Base-by-base conservation (phyloP, 2,888 invertebrate genomes). In the Corbicula japonica region DNA sequence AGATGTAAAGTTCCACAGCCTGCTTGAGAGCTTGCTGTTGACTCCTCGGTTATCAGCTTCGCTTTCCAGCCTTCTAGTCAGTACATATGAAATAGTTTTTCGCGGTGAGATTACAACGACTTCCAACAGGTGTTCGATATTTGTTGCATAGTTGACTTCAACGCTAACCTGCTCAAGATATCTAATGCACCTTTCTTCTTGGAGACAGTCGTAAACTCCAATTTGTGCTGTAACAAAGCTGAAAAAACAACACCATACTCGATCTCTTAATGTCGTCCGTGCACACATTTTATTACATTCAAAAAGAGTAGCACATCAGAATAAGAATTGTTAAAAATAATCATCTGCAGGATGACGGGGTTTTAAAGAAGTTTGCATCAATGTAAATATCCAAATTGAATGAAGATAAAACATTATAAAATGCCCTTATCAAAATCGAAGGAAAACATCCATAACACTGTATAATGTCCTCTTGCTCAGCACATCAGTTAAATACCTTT, bases 161-260 rank as follows among this genome's bases (percentile, higher is more conserved):
- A 60, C 21, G 6, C 12, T 12, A 4, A 60, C 60, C 35, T 60
- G 60, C 38, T 60, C 60, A 4, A 60, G 26, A 26, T 23, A 60
- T 35, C 26, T 38, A 23, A 60, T 23, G 26, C 38, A 23, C 2
- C 21, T 8, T 21, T 60, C 60, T 38, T n/a, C 10, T 26, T 35
- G 15, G 5, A 38, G 23, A 15, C 60, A 56, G 41, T 18, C 8
- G 6, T 38, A 18, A 38, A 15, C 21, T 3, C 35, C 15, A 12
- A 26, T 2, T 26, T 38, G 23, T 21, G 35, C 23, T 38, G 23
- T 23, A 2, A 23, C 18, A 34, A n/a, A 23, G 23, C 60, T 60
- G 23, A 3, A 60, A 38, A 34, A 34, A 50, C 50, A n/a, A n/a
- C n/a, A n/a, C n/a, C n/a, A n/a, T n/a, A n/a, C n/a, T n/a, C n/a